Evolutionary conservation across 2,888 invertebrate genomes (phyloP).

Genomic region (Tiliacea aurago): DNA sequence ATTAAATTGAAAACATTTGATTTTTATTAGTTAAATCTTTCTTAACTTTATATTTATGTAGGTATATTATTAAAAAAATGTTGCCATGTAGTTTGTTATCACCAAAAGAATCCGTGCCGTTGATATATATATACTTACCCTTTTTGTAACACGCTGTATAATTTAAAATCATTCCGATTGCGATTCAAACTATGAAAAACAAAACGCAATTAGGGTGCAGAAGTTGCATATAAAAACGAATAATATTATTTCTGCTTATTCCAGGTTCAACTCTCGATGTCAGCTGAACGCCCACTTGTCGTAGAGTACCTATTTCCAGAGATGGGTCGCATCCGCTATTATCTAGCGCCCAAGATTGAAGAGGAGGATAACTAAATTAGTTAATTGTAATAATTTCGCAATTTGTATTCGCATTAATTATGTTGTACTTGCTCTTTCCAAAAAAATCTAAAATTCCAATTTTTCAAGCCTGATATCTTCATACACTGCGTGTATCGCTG

Average conservation of each 20-base stretch:
- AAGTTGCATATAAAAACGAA: neutral
- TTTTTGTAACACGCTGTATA: no score
- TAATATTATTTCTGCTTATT: neutral
- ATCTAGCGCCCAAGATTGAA: conserved; percentile 99
- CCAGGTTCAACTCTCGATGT: conserved; percentile 97
- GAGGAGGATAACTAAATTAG: conserved; percentile 94
- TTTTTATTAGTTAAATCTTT: no score
- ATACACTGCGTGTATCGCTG: conserved; percentile 66
- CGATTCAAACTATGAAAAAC: no score
- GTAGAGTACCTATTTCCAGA: conserved; percentile 99
- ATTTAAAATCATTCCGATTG: no score
- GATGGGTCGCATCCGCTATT: conserved; percentile 98
- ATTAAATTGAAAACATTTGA: no score
- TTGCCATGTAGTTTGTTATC: no score
- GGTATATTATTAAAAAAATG: no score
- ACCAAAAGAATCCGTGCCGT: no score
- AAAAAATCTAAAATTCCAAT: conserved; percentile 51
- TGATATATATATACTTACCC: no score
- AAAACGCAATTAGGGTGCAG: no score
- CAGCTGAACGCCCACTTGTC: conserved; percentile 98
- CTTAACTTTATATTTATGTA: no score
- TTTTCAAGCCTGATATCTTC: conserved; percentile 43
- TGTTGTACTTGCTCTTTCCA: conserved; percentile 52
- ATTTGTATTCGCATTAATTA: conserved; percentile 33
- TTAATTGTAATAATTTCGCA: conserved; percentile 32